These are phyloP conservation scores for Eupithecia pulchellata DNA, from an alignment of 2,888 invertebrate species.

Conservation along the genomic window DNA sequence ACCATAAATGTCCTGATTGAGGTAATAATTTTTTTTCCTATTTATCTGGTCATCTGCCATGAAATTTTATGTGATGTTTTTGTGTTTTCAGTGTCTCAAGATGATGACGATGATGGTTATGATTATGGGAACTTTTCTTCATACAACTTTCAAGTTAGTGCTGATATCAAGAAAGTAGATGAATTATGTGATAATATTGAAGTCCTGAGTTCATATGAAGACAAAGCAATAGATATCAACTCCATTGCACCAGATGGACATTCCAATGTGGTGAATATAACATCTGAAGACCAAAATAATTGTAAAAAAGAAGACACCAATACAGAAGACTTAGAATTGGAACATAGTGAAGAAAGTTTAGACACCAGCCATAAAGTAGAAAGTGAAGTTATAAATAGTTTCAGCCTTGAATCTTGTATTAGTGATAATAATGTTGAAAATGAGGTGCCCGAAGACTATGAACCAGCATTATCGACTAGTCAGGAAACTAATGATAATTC, in stretches of 20 bases:
- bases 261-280: constrained; percentile 41
- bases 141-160: constrained; percentile 58
- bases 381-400: constrained; percentile 42
- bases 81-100: constrained; percentile 73
- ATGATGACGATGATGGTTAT: constrained; percentile 73
- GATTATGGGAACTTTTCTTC: constrained; percentile 69
- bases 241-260: constrained; percentile 34
- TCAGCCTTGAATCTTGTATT: constrained; percentile 44
- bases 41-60: background rate
- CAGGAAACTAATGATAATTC: constrained; percentile 44
- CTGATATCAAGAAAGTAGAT: constrained; percentile 43
- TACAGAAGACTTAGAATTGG: constrained; percentile 72
- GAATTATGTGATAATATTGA: constrained; percentile 37
- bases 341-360: constrained; percentile 58
- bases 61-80: constrained; percentile 2
- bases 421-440: constrained; percentile 48
- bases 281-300: constrained; percentile 51
- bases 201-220: constrained; percentile 34
- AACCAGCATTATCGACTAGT: constrained; percentile 44
- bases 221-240: constrained; percentile 43
- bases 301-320: constrained; percentile 62
- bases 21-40: background rate
- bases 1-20: too few relatives aligned
- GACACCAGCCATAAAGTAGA: constrained; percentile 47
- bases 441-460: constrained; percentile 44